phyloP scores from a whole-genome alignment of 37 sponge, comb jelly and placozoan species.

The Diacarnus erythraeanus region DNA sequence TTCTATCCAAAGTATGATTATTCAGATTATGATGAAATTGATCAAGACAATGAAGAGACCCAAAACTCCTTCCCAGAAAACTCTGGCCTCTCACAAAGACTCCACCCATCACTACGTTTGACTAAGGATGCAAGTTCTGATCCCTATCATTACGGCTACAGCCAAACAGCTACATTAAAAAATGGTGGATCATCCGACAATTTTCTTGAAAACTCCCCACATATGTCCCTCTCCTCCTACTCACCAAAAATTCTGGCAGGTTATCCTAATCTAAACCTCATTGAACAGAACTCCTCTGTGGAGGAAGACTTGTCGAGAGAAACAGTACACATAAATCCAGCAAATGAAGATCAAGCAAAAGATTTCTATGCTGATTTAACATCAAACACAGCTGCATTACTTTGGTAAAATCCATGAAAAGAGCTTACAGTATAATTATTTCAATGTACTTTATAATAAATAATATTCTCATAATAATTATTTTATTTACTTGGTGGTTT shows the following conservation, averaged over 20 bases:
- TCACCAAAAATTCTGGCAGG: neutral
- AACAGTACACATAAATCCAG: neutral
- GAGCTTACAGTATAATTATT: no score
- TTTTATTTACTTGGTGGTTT: neutral
- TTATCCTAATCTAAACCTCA: neutral
- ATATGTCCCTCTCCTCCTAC: neutral
- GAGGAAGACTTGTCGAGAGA: neutral
- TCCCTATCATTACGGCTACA: constrained; percentile 1
- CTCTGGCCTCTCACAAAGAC: constrained; percentile 22
- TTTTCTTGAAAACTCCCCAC: neutral
- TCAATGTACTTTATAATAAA: neutral
- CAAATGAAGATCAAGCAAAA: neutral
- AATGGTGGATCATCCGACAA: neutral
- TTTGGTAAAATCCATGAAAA: constrained; percentile 24
- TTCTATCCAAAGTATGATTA: constrained; percentile 75
- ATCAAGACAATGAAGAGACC: constrained; percentile 8
- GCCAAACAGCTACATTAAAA: neutral
- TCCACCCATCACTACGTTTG: constrained; percentile 39
- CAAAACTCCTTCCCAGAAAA: neutral
- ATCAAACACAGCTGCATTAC: constrained; percentile 50
- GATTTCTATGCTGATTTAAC: constrained; percentile 31
- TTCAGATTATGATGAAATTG: constrained; percentile 57
- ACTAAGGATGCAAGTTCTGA: neutral
- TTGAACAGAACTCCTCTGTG: neutral
- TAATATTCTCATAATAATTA: neutral